Evolutionary conservation across 2,888 invertebrate genomes (phyloP), one percentile per base, ranked within the genome.

Genomic region (Pycnomerus fuliginosus): DNA sequence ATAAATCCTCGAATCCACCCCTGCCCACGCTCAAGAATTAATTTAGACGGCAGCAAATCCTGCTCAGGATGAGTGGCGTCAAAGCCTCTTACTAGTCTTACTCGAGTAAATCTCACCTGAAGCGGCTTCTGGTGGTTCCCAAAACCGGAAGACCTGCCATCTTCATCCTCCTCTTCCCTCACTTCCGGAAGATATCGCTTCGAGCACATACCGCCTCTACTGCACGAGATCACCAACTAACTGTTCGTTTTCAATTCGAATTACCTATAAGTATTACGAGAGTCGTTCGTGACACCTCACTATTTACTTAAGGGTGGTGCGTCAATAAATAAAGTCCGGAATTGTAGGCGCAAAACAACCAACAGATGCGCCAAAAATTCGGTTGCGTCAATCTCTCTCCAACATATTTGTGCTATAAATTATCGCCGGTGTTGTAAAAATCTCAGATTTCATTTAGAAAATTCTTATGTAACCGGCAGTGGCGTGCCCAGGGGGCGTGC

Each of bases 251-350:
- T 42, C 34, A 36, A 41, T 37, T 49, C 48, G 15, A 43, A 50
- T 51, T 50, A 38, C 43, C 40, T 39, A 50, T 50, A n/a, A n/a
- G n/a, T n/a, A 51, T 48, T 48, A 50, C 37, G 44, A 49, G 55
- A 44, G 45, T 36, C 41, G 50, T 57, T 53, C 56, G 56, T 57
- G 55, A 56, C 53, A 36, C 33, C 32, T 32, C 30, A 40, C 34
- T 52, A 42, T 49, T 50, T 52, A 40, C 48, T 42, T 34, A 48
- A 43, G 44, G 39, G 34, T 34, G 41, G 47, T 37, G 34, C 45
- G 48, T 35, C 38, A 28, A 39, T 47, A 33, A 41, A 36, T 16
- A 16, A 37, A 31, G 30, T 27, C 11, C 35, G 43, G 47, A 47
- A 43, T 30, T 17, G 10, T 34, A 48, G 31, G 48, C 48, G 35